Evolutionary conservation across 2,888 invertebrate species (phyloP).

Genomic region (Marasmarcha lunaedactyla): DNA sequence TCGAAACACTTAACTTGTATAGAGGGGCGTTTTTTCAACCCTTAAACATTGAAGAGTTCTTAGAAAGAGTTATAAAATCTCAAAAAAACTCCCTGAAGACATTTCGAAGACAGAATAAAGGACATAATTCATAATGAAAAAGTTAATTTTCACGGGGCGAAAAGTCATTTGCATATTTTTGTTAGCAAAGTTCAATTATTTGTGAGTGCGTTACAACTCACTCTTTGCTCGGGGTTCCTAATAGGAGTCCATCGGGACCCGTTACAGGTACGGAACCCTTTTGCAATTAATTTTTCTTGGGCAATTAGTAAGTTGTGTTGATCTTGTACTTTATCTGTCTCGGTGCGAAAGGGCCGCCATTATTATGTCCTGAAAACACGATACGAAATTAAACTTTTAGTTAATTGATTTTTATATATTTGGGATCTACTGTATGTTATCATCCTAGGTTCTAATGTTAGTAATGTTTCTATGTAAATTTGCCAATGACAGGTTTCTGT

Average conservation of each 20-base stretch:
- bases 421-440: too few species aligned
- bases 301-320: constrained; percentile 57
- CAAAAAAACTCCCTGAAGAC: constrained; percentile 61
- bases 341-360: too few species aligned
- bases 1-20: too few species aligned
- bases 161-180: constrained; percentile 66
- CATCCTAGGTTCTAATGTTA: too few species aligned
- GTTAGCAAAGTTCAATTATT: constrained; percentile 56
- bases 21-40: constrained; percentile 23
- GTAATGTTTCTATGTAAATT: too few species aligned
- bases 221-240: constrained; percentile 36
- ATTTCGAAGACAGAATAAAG: constrained; percentile 48
- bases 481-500: too few species aligned
- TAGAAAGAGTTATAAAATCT: constrained; percentile 48
- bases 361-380: too few species aligned
- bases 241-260: constrained; percentile 48
- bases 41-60: constrained; percentile 28
- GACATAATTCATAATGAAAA: constrained; percentile 70
- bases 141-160: constrained; percentile 62
- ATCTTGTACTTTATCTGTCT: constrained; percentile 19
- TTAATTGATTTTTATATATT: too few species aligned
- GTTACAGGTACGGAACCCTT: constrained; percentile 50
- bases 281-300: constrained; percentile 66
- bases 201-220: constrained; percentile 36
- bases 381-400: too few species aligned